Percentiles rank a stretch among this genome's conserved stretches.
phyloP scores from a whole-genome alignment of 2,797 vertebrate species.

The Coluber constrictor region DNA sequence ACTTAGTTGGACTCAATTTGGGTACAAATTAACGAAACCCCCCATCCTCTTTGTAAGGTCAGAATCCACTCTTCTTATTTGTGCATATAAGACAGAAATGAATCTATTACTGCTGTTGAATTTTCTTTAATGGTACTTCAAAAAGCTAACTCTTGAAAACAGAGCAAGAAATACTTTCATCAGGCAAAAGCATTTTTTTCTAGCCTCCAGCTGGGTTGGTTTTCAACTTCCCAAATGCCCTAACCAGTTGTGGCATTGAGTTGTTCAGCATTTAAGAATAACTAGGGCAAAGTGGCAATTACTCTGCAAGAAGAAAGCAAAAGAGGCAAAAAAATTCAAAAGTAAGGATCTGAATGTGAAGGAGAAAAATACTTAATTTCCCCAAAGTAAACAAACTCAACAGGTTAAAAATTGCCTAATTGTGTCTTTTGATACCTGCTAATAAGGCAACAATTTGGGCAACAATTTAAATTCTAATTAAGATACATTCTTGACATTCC shows the following conservation, averaged over 20 bases:
- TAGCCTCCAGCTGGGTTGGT: not conserved
- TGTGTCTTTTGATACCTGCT: not conserved
- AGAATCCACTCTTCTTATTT: not conserved
- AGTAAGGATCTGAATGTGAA: not conserved
- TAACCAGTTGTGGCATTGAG: not conserved
- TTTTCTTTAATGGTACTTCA: not conserved
- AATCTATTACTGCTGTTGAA: not conserved
- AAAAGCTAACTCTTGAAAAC: not conserved
- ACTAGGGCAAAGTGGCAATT: not conserved
- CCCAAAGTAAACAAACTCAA: not conserved
- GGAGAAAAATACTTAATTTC: not conserved
- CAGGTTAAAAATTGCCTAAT: not conserved
- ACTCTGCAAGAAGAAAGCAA: not conserved
- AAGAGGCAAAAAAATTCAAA: not conserved
- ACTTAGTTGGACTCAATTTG: not conserved
- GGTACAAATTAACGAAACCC: too few relatives aligned
- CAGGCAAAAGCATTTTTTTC: not conserved
- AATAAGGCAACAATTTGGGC: not conserved
- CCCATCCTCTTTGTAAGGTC: not conserved
- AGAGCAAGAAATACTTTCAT: not conserved
- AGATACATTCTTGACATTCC: constrained; percentile 1
- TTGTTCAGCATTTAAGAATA: not conserved
- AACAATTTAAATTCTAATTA: constrained; percentile 9
- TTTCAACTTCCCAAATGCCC: not conserved
- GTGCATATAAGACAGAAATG: not conserved